Evolutionary conservation across 1,140 invertebrate genomes (phyloP).

Genomic region (Scaptomyza graminum): DNA sequence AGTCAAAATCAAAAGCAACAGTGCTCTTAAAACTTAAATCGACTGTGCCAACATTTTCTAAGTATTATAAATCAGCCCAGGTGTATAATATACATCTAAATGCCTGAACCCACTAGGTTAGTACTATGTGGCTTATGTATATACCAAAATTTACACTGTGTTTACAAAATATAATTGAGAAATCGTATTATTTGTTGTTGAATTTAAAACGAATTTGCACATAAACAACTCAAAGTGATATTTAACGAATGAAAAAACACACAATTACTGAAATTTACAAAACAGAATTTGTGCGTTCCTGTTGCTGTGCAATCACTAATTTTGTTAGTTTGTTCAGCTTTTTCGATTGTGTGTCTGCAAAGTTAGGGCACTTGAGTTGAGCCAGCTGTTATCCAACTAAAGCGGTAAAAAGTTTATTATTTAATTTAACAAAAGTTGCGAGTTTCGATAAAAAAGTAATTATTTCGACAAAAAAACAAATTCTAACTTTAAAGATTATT

Average conservation of each 20-base stretch:
- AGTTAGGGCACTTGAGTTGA: slow-evolving; percentile 27
- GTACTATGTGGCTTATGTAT: background rate
- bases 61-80: background rate
- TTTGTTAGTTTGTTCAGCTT: slow-evolving; percentile 24
- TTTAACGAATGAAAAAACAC: background rate
- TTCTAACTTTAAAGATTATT: background rate
- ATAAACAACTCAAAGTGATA: slow-evolving; percentile 11
- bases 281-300: background rate
- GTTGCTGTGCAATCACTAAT: background rate
- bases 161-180: slow-evolving; percentile 2
- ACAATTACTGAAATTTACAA: background rate
- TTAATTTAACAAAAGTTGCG: slow-evolving; percentile 9
- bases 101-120: no score
- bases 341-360: background rate
- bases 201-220: background rate
- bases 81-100: background rate
- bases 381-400: slow-evolving; percentile 33
- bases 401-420: slow-evolving; percentile 19
- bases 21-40: no score
- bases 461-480: background rate
- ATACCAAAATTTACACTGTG: background rate
- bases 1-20: no score
- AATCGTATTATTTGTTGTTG: background rate
- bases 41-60: no score
- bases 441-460: slow-evolving; percentile 2